These are phyloP conservation scores for Ascidia mentula DNA, from an alignment of 23 tunicate species.

Conservation along the genomic window DNA sequence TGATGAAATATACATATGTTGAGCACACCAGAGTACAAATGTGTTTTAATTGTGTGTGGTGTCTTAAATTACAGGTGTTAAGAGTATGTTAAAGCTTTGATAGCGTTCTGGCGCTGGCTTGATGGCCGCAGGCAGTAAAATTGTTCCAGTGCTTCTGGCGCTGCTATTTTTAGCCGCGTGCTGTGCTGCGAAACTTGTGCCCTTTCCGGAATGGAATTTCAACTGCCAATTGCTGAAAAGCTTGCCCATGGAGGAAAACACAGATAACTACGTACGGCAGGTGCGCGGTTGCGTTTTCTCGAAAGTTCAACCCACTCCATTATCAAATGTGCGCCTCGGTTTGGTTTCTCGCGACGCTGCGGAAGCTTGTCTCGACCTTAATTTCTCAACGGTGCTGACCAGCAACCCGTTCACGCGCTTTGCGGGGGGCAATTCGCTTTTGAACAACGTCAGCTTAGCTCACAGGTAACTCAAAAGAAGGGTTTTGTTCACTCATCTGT, in stretches of 20 bases:
- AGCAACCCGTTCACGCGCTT: conserved; percentile 26
- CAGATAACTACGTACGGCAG: conserved; percentile 37
- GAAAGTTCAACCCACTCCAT: conserved; percentile 45
- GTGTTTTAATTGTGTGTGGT: no score
- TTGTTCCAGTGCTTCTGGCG: no score
- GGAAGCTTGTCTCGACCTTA: conserved; percentile 43
- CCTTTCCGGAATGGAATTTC: conserved; percentile 34
- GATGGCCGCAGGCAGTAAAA: no score
- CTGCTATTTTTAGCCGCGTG: no score
- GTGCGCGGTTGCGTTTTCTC: conserved; percentile 55
- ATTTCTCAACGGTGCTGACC: background rate
- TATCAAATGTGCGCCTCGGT: conserved; percentile 21
- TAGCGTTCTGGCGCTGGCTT: no score
- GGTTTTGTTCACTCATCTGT: background rate
- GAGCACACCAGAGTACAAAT: no score
- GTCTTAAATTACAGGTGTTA: no score
- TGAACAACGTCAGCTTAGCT: conserved; percentile 27
- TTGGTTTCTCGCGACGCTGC: conserved; percentile 29
- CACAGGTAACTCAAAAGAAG: conserved; percentile 37
- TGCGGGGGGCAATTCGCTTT: conserved; percentile 28
- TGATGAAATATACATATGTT: no score
- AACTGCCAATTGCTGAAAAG: conserved; percentile 2
- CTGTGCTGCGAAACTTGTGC: no score
- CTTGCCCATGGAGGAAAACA: conserved; percentile 40
- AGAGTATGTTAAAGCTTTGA: no score